These are phyloP conservation scores for Folsomia candida DNA, from an alignment of 2,888 invertebrate species.

Conservation along the genomic window DNA sequence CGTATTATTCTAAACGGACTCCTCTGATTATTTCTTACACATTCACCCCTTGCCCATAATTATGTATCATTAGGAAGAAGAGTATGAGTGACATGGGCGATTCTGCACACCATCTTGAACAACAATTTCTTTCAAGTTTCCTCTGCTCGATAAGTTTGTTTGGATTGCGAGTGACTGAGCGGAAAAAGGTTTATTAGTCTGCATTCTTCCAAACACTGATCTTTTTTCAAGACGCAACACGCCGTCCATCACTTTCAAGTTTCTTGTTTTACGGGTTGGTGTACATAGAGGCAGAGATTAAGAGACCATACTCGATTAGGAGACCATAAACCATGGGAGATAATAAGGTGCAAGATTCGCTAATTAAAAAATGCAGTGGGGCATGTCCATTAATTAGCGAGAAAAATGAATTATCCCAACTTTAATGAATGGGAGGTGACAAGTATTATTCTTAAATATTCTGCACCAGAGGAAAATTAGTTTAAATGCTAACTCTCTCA, in stretches of 20 bases:
- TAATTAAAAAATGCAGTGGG: constrained; percentile 1
- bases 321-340: neutral
- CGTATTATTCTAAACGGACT: too few relatives aligned
- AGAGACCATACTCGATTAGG: neutral
- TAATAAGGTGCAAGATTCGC: neutral
- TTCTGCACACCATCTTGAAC: too few relatives aligned
- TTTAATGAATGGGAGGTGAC: neutral
- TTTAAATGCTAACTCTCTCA: too few relatives aligned
- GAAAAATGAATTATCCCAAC: neutral
- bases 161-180: neutral
- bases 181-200: neutral
- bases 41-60: too few relatives aligned
- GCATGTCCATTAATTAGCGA: neutral
- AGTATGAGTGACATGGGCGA: too few relatives aligned
- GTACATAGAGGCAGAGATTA: neutral
- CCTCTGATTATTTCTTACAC: too few relatives aligned
- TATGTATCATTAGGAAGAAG: too few relatives aligned
- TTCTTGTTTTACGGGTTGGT: neutral
- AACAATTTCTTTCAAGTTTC: too few relatives aligned
- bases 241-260: neutral
- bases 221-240: neutral
- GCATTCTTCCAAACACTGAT: neutral
- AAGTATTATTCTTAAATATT: neutral
- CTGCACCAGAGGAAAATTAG: too few relatives aligned
- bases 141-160: too few relatives aligned